Conservation (phyloP, 1,140 invertebrate genomes). For the Drosophila littoralis region DNA sequence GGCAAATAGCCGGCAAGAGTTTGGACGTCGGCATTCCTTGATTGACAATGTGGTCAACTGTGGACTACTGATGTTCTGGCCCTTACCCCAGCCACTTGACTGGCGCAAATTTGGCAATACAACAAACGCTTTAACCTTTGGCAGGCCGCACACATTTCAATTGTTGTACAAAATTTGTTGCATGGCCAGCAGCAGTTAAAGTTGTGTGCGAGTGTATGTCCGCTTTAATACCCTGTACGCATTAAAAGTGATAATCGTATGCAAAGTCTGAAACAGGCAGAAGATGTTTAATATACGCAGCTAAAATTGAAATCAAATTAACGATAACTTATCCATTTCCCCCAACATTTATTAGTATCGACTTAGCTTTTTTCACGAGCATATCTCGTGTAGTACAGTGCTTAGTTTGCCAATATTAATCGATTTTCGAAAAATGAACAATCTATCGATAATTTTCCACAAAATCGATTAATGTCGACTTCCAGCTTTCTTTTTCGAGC, state of each 20-base stretch:
- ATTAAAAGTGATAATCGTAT: too few species aligned
- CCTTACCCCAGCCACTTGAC: conserved; percentile 6
- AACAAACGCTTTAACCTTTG: conserved; percentile 70
- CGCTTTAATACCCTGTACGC: neutral
- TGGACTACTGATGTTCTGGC: conserved; percentile 12
- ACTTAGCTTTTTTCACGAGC: too few species aligned
- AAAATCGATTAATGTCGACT: too few species aligned
- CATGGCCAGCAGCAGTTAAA: conserved; percentile 16
- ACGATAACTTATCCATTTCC: too few species aligned
- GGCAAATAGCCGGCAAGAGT: conserved; percentile 56
- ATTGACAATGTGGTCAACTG: conserved; percentile 66
- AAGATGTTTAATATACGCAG: neutral
- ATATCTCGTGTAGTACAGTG: too few species aligned
- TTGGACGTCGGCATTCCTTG: conserved; percentile 56
- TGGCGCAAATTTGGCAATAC: conserved; percentile 63
- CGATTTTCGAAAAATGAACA: too few species aligned
- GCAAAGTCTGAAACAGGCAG: too few species aligned
- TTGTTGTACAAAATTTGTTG: conserved; percentile 46
- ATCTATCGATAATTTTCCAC: too few species aligned
- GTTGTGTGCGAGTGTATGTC: neutral
- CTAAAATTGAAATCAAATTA: neutral
- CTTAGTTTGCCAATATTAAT: too few species aligned
- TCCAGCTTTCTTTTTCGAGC: too few species aligned
- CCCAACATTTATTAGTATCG: too few species aligned
- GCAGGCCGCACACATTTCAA: conserved; percentile 71